phyloP scores from a whole-genome alignment of 2,888 invertebrate species.

The Thecocarcelia acutangulata region DNA sequence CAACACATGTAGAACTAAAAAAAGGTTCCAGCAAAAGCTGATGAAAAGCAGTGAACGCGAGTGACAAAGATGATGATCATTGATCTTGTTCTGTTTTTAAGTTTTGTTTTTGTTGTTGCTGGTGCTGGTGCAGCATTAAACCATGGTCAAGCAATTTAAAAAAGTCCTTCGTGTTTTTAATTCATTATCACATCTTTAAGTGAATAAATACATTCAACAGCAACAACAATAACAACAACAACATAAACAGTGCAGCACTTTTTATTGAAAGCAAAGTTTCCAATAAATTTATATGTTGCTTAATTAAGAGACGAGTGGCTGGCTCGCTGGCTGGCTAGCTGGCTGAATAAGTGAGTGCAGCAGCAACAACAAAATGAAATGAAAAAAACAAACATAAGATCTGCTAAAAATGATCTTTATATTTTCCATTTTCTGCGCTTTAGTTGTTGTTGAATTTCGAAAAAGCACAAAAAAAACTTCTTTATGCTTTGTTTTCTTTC shows the following conservation, averaged over 20 bases:
- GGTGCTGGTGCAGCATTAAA: not conserved
- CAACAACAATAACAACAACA: conserved; percentile 41
- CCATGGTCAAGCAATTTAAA: conserved; percentile 45
- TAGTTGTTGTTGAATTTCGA: conserved; percentile 37
- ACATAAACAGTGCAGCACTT: conserved; percentile 11
- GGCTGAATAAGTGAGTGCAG: conserved; percentile 32
- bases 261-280: conserved; percentile 44
- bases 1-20: conserved; percentile 35
- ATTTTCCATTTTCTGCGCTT: not conserved
- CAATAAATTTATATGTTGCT: conserved; percentile 59
- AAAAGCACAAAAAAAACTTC: conserved; percentile 17
- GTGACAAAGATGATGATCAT: conserved; percentile 64
- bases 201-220: conserved; percentile 41
- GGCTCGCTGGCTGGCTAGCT: not conserved
- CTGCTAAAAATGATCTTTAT: conserved; percentile 54
- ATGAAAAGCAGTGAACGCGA: conserved; percentile 40
- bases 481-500: conserved; percentile 24
- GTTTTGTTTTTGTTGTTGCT: not conserved
- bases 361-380: not conserved
- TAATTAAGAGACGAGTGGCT: conserved; percentile 63
- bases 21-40: conserved; percentile 27
- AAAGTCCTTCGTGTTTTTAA: conserved; percentile 64
- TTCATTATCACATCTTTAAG: conserved; percentile 64
- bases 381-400: conserved; percentile 39
- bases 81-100: conserved; percentile 56